Evolutionary conservation across 2,888 invertebrate genomes (phyloP).

Genomic region (Gymnosoma rotundatum): DNA sequence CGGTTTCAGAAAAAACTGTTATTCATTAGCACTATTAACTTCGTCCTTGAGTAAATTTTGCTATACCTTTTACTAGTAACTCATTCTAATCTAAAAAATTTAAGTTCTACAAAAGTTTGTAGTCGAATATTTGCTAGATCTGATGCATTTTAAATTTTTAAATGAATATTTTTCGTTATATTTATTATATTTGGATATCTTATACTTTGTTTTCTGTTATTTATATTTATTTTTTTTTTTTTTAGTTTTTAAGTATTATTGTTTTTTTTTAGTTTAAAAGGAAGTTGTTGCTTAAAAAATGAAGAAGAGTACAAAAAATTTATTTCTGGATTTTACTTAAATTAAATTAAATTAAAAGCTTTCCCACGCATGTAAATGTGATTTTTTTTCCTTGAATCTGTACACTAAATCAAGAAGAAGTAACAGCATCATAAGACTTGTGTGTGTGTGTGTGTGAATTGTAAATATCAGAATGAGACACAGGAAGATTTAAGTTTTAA

Average conservation of each 20-base stretch:
- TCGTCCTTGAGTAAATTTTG: background rate
- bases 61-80: too few relatives aligned
- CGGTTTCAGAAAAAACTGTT: too few relatives aligned
- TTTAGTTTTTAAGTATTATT: conserved; percentile 7
- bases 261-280: conserved; percentile 42
- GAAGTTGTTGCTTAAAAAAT: conserved; percentile 52
- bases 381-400: background rate
- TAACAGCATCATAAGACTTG: background rate
- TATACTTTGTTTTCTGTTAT: background rate
- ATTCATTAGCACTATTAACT: too few relatives aligned
- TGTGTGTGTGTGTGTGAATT: background rate
- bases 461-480: background rate
- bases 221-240: background rate
- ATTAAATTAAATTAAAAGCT: conserved; percentile 69
- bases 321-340: conserved; percentile 52
- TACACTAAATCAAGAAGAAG: conserved; percentile 9
- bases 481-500: conserved; percentile 3
- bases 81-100: conserved; percentile 32
- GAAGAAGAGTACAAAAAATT: conserved; percentile 11
- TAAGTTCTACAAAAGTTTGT: background rate
- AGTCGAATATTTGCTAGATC: background rate
- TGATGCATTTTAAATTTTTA: background rate
- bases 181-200: conserved; percentile 3
- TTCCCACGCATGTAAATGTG: conserved; percentile 66
- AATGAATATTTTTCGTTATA: conserved; percentile 13